Base-by-base conservation (phyloP, 1,140 invertebrate species). In the Ridgeia piscesae region DNA sequence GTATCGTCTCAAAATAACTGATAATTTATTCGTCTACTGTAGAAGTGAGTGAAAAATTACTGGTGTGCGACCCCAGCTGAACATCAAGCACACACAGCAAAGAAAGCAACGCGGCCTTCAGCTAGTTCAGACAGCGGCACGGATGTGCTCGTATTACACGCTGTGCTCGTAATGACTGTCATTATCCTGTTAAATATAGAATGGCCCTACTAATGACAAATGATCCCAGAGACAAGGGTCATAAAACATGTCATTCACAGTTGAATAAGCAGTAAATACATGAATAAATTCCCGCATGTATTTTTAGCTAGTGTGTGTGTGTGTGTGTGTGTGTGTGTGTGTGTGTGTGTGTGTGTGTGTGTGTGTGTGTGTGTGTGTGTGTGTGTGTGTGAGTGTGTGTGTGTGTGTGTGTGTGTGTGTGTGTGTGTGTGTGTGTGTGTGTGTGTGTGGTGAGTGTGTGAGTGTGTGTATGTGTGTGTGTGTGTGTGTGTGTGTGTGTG, bases 351-450 rank as follows among this genome's bases (percentile, higher is more conserved):
- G 88, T 17, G 88, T 89, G 88, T 89, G 88, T 17, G 88, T 17
- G 88, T 4, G 88, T 89, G 88, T 17, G 88, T 17, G 88, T 4
- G 88, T 89, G 88, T 17, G 88, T 17, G 88, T 4, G 88, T 89
- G 88, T 17, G 88, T 17, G 88, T 4, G 88, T 89, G 88, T 17
- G 88, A 4, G 88, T 89, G 88, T 89, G 88, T 17, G 17, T 89
- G 88, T 89, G 88, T 4, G 4, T 89, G 88, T 89, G 88, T 89
- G 88, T 89, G 88, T 17, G 17, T 89, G 88, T 89, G 88, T 89
- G 4, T 89, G 88, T 89, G 88, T 89, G 88, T 89, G 88, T 17
- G 88, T 17, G 4, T 89, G 88, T 89, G 88, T 89, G 88, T 89
- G n/a, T n/a, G n/a, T n/a, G n/a, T n/a, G n/a, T n/a, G n/a, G n/a